Conservation (phyloP, 2,888 invertebrate genomes). For the Oscheius sp. region DNA sequence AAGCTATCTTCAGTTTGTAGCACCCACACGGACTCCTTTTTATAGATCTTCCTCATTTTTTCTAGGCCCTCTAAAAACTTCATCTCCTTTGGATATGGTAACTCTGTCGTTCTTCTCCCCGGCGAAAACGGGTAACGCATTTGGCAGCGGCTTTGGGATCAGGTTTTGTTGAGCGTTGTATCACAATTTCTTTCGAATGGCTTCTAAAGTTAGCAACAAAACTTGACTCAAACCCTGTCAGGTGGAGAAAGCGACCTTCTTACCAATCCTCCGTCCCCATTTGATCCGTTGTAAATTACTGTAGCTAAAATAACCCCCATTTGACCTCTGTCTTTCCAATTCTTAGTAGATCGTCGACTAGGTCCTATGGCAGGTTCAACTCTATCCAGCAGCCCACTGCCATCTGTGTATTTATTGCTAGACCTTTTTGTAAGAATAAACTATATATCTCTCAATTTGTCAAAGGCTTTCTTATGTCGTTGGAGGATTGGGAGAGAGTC, state of each 20-base stretch:
- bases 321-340: conserved; percentile 15
- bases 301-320: too few species aligned
- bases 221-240: conserved; percentile 22
- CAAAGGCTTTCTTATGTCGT: not conserved
- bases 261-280: conserved; percentile 5
- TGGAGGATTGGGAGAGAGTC: not conserved
- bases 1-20: not conserved
- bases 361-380: conserved; percentile 28
- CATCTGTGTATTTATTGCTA: conserved; percentile 29
- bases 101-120: conserved; percentile 30
- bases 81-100: conserved; percentile 7
- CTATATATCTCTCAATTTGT: not conserved
- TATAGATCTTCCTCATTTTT: not conserved
- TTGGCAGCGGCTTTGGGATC: conserved; percentile 17
- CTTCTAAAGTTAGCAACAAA: conserved; percentile 12
- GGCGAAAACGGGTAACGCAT: conserved; percentile 35
- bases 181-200: not conserved
- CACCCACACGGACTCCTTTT: conserved; percentile 17
- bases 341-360: conserved; percentile 23
- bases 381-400: conserved; percentile 23
- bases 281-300: not conserved
- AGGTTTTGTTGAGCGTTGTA: conserved; percentile 1
- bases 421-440: conserved; percentile 17
- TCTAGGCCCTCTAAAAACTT: conserved; percentile 6
- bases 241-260: conserved; percentile 30